Evolutionary conservation across 2,113 vertebrate genomes (phyloP), one percentile per base, ranked within the genome.

Genomic region (Cepphus grylle): DNA sequence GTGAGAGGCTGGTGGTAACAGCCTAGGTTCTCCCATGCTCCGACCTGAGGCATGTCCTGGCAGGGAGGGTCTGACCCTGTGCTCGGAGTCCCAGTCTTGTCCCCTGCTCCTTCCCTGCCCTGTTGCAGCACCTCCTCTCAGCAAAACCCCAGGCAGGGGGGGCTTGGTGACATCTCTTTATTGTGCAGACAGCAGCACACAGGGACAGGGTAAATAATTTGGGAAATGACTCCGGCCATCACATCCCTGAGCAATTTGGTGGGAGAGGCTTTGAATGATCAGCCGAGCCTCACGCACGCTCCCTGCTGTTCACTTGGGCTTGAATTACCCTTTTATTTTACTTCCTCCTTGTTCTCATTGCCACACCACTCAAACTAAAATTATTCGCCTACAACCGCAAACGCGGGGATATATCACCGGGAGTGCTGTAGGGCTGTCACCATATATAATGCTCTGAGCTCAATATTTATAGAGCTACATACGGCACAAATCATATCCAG

Each of bases 401-500:
- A 97, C 1, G 82, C 53, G 15, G 94, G 95, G 97, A 97, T 98
- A 97, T 94, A 97, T 98, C 96, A 97, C 94, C 15, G 6, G 80
- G 93, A 97, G 96, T 94, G 95, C 96, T 96, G 95, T 95, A 92
- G 94, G 94, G 93, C 90, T 98, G 97, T 97, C 94, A 6, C 86
- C 88, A 73, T 98, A 97, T 97, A 97, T 97, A 97, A 97, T 95
- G 93, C 89, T 94, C 90, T 85, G 90, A 87, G 94, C 93, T 95
- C 96, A 92, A 94, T 96, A 98, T 98, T 97, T 97, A 97, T 97
- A 93, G 97, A 95, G 86, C 90, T 92, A 97, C 95, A 96, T 18
- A 81, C 0, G 8, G 95, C 87, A 97, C 96, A 97, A 97, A 98
- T 98, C 97, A 97, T 96, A 93, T 8, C 90, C 95, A 94, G 94